Conservation (phyloP, 2,797 vertebrate genomes). For the Poeciliopsis infans region DNA sequence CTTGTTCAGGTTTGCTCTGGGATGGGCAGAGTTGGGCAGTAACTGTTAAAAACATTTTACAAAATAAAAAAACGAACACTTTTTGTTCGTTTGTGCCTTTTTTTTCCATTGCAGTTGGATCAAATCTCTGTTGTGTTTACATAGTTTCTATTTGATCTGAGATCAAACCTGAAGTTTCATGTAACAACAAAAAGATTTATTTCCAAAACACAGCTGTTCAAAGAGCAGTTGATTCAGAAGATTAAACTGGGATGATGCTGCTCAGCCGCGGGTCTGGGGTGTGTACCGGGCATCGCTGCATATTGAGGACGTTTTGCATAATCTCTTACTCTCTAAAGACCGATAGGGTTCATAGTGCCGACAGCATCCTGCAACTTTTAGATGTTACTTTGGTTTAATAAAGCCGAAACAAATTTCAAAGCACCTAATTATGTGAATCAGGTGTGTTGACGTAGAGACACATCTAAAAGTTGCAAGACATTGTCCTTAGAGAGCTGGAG, state of each 20-base stretch:
- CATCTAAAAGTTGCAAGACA: background rate
- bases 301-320: background rate
- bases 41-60: background rate
- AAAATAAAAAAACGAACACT: background rate
- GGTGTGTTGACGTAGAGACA: background rate
- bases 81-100: background rate
- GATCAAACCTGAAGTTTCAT: conserved; percentile 53
- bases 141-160: conserved; percentile 33
- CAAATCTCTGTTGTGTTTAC: conserved; percentile 8
- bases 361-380: background rate
- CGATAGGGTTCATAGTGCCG: background rate
- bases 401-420: background rate
- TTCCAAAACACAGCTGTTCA: conserved; percentile 73
- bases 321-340: background rate
- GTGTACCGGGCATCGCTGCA: background rate
- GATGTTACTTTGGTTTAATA: background rate
- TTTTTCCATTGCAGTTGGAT: background rate
- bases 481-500: background rate
- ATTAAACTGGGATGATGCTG: conserved; percentile 38
- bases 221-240: conserved; percentile 44
- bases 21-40: no score
- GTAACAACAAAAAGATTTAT: conserved; percentile 72
- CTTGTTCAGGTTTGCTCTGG: no score
- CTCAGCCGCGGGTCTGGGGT: background rate
- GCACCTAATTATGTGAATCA: background rate